phyloP scores from a whole-genome alignment of 2,113 vertebrate species.

The Tragelaphus strepsiceros region DNA sequence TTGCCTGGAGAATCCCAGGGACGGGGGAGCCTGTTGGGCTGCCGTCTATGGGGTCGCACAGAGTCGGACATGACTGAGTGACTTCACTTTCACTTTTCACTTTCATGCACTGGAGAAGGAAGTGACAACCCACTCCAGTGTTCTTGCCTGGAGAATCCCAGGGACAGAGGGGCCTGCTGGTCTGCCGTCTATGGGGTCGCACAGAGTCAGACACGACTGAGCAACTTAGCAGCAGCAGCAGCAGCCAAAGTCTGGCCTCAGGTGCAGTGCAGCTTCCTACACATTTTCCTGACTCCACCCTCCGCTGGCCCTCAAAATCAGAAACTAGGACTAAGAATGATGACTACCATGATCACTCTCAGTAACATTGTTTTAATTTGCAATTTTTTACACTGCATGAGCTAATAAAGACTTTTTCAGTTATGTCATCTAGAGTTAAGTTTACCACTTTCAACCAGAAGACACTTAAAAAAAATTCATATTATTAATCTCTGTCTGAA shows the following conservation, averaged over 20 bases:
- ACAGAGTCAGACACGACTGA: not conserved
- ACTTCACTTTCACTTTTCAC: no score
- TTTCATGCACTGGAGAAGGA: no score
- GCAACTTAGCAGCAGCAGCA: not conserved
- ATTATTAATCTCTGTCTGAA: not conserved
- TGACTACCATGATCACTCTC: not conserved
- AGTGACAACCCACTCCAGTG: not conserved
- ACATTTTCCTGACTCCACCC: not conserved
- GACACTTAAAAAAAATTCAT: not conserved
- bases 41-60: rapidly evolving
- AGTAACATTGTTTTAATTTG: not conserved
- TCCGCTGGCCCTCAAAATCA: not conserved
- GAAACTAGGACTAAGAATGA: not conserved
- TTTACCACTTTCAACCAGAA: not conserved
- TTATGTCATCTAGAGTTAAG: not conserved
- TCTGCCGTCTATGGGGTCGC: rapidly evolving
- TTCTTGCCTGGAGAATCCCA: not conserved
- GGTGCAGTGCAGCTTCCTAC: not conserved
- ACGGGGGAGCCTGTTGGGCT: rapidly evolving
- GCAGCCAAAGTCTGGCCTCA: not conserved
- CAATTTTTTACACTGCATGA: not conserved
- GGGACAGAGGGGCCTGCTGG: not conserved
- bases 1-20: not conserved
- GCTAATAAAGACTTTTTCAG: not conserved
- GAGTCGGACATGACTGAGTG: no score